Conservation (phyloP, 2,113 vertebrate genomes). For the Manacus vitellinus region DNA sequence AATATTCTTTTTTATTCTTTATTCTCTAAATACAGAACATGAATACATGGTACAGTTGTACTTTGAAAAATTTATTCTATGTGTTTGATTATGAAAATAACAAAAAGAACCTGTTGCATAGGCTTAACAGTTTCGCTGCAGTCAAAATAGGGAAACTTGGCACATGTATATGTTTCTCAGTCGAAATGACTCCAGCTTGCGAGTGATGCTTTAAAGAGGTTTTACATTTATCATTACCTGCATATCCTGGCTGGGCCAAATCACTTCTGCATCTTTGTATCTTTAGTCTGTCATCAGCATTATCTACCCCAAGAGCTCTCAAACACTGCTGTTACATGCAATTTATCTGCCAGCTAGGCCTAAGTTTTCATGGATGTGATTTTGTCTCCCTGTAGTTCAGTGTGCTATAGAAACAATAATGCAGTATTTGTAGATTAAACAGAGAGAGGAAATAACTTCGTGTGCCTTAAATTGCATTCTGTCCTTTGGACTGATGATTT, state of each 20-base stretch:
- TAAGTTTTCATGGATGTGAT: not conserved
- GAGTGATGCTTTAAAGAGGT: not conserved
- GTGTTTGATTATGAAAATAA: not conserved
- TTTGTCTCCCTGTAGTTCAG: not conserved
- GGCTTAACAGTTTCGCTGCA: not conserved
- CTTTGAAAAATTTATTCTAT: not conserved
- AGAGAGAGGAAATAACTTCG: not conserved
- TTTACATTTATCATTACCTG: not conserved
- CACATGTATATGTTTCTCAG: fast-evolving
- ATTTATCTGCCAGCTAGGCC: not conserved
- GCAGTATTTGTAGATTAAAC: not conserved
- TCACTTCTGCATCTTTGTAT: not conserved
- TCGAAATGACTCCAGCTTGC: not conserved
- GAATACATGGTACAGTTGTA: not conserved
- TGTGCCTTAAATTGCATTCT: not conserved
- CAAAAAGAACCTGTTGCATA: not conserved
- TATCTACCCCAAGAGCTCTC: not conserved
- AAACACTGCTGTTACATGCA: not conserved
- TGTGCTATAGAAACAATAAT: not conserved
- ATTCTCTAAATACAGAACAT: not conserved
- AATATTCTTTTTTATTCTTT: not conserved
- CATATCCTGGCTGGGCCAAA: not conserved
- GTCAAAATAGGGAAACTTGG: not conserved
- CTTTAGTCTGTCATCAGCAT: not conserved
- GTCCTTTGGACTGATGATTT: not conserved